A percentile compares a stretch with the other conserved stretches of the same genome.
Conservation (phyloP, 1,140 invertebrate genomes). For the Drosophila nigrodunni region DNA sequence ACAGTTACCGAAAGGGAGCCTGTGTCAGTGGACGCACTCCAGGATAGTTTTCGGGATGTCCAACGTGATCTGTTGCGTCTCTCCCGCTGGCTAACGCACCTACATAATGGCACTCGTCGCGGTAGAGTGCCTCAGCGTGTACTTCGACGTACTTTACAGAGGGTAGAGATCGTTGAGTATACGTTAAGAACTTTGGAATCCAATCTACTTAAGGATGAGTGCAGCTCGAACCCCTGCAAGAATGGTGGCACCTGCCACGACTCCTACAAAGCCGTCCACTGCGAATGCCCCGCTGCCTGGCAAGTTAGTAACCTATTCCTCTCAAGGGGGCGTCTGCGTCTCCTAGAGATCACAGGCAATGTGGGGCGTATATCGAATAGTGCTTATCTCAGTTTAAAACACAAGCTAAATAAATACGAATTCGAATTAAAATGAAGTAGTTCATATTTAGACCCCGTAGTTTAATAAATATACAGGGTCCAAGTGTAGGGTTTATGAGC, state of each 20-base stretch:
- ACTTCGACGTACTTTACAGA: slow-evolving; percentile 48
- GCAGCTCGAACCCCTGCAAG: slow-evolving; percentile 90
- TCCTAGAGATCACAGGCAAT: neutral
- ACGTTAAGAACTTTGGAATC: slow-evolving; percentile 20
- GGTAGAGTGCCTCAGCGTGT: slow-evolving; percentile 11
- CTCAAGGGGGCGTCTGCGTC: slow-evolving; percentile 47
- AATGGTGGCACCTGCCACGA: slow-evolving; percentile 94
- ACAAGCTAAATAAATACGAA: neutral
- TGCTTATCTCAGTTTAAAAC: neutral
- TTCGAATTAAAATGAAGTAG: too few species aligned
- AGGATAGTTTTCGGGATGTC: slow-evolving; percentile 50
- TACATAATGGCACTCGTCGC: slow-evolving; percentile 39
- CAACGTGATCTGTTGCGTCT: slow-evolving; percentile 43
- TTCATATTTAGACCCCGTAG: too few species aligned
- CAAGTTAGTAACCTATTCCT: slow-evolving; percentile 86
- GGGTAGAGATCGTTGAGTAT: slow-evolving; percentile 24
- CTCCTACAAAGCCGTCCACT: slow-evolving; percentile 89
- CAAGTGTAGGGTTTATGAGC: too few species aligned
- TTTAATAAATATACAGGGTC: too few species aligned
- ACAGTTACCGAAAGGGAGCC: slow-evolving; percentile 30
- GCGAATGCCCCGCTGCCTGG: slow-evolving; percentile 91
- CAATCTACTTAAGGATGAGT: slow-evolving; percentile 86
- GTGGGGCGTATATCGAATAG: slow-evolving; percentile 54
- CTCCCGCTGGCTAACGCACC: slow-evolving; percentile 23
- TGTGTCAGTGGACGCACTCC: slow-evolving; percentile 40